Conservation (phyloP, 2,113 vertebrate species). For the Zosterops lateralis region DNA sequence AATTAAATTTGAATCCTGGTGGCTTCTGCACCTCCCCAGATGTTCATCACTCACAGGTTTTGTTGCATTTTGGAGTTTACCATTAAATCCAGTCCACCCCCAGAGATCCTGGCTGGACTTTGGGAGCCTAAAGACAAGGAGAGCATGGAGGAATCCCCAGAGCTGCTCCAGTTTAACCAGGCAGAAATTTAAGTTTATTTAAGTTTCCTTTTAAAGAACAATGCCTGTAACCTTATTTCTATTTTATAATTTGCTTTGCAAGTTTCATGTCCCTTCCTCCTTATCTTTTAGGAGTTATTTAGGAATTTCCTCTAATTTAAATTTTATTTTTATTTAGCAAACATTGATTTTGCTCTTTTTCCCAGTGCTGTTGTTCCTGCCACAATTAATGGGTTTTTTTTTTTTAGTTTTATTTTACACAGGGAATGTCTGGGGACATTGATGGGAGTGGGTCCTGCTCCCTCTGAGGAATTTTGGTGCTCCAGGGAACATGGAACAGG, state of each 20-base stretch:
- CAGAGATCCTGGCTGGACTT: not conserved
- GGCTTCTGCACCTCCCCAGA: constrained; percentile 5
- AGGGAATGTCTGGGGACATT: not conserved
- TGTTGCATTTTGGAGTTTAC: constrained; percentile 50
- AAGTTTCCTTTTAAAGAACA: constrained; percentile 19
- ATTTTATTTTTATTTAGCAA: not conserved
- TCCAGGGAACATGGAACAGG: not conserved
- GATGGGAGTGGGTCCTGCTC: not conserved
- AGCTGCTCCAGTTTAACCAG: not conserved
- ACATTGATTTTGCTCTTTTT: not conserved
- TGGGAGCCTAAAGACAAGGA: constrained; percentile 8
- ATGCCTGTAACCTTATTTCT: not conserved
- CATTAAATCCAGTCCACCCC: constrained; percentile 17
- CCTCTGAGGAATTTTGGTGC: not conserved
- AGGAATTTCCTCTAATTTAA: not conserved
- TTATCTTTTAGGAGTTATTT: not conserved
- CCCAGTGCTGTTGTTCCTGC: not conserved
- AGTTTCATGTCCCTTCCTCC: not conserved
- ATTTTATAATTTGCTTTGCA: not conserved
- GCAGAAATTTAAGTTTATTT: not conserved
- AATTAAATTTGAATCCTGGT: constrained; percentile 21
- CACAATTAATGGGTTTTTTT: not conserved
- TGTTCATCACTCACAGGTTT: constrained; percentile 48
- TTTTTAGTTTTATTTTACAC: not conserved
- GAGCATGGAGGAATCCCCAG: not conserved